phyloP scores from a whole-genome alignment of 2,113 vertebrate genomes.

The Mellivora capensis region DNA sequence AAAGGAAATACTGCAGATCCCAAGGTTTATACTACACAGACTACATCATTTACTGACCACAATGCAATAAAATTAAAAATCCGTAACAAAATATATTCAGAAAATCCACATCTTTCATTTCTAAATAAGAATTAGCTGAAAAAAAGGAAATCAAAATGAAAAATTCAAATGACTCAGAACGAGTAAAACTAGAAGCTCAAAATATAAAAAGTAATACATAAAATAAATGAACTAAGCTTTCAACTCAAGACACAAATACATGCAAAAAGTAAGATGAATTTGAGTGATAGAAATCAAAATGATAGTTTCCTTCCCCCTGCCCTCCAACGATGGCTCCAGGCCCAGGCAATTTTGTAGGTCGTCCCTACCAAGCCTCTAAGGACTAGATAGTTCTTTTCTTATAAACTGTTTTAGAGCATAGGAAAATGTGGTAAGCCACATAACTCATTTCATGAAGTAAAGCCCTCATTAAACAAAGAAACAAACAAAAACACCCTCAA shows the following conservation, averaged over 20 bases:
- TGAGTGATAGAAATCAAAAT: not conserved
- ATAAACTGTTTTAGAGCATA: not conserved
- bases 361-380: not conserved
- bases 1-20: not conserved
- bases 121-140: not conserved
- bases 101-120: not conserved
- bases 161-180: not conserved
- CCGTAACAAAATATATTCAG: not conserved
- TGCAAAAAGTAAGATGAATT: not conserved
- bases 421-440: not conserved
- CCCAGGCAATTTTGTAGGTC: not conserved
- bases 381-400: not conserved
- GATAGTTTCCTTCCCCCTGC: not conserved
- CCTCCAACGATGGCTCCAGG: not conserved
- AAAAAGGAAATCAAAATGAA: not conserved
- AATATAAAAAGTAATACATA: not conserved
- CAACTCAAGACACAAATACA: not conserved
- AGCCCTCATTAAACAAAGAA: not conserved
- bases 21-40: not conserved
- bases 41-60: not conserved
- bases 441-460: not conserved
- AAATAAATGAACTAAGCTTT: not conserved
- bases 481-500: not conserved
- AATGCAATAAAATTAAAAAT: not conserved
- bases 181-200: not conserved